Base-by-base conservation (phyloP, 2,797 vertebrate genomes). In the Chrosomus eos region DNA sequence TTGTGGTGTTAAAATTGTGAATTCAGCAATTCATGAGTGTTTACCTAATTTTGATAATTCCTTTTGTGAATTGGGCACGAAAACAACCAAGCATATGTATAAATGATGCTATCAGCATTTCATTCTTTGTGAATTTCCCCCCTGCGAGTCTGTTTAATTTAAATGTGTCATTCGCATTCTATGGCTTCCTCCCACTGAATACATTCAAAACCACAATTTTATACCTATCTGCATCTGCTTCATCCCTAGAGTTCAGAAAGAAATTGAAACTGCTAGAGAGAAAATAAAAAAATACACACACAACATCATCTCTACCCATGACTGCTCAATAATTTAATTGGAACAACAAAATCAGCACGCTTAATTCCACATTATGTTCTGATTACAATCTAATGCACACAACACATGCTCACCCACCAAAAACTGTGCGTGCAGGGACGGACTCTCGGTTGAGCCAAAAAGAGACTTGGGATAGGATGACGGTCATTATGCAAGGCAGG, bases 371-470 rank as follows among this genome's bases (percentile, higher is more conserved):
- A 23, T 74, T 55, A 55, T 68, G 51, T 40, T 70, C 16, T 21
- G 21, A 72, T 71, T 21, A 21, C n/a, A 51, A 38, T 18, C 5
- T 14, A 70, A 53, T 28, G 51, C 14, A 80, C n/a, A 19, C 36
- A 66, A 38, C 5, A 38, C 26, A 74, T 72, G 26, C 26, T 58
- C 51, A 83, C 90, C 87, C 68, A 94, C 94, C 93, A 91, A 93
- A 93, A 75, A 95, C 94, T 0, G 94, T 95, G 91, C 93, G 94
- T 82, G 91, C 93, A 26, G 94, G 95, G 82, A 96, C 93, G 5
- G 95, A 95, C 87, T 95, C 96, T 88, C 96, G 93, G 86, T 96
- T 96, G 88, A 96, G 94, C 95, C 94, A 95, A 88, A 95, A 95
- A 83, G 94, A 94, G 48, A 95, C 94, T 86, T 93, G 92, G 26